Conservation (phyloP, 2,797 vertebrate genomes). For the Ara ararauna region DNA sequence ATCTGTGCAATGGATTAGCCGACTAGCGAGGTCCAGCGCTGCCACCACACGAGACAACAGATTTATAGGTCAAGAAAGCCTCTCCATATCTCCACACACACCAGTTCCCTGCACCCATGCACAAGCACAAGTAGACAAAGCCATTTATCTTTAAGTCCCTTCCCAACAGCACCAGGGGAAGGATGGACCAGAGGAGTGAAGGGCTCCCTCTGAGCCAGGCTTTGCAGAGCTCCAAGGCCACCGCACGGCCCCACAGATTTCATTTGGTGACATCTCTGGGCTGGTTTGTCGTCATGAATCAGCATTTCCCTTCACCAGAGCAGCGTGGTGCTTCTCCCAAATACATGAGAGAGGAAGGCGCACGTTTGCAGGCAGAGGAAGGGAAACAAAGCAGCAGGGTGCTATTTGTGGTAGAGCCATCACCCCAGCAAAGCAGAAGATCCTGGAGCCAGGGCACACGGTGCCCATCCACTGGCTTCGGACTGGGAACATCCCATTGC, state of each 20-base stretch:
- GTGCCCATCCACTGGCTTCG: neutral
- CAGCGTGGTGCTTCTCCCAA: neutral
- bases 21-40: slow-evolving; percentile 7
- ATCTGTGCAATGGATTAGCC: neutral
- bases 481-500: fast-evolving
- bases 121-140: neutral
- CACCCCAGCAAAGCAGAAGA: neutral
- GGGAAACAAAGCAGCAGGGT: slow-evolving; percentile 4
- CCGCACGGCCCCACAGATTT: neutral
- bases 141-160: slow-evolving; percentile 1
- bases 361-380: neutral
- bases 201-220: neutral
- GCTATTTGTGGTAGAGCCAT: neutral
- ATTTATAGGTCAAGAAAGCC: slow-evolving; percentile 4
- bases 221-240: neutral
- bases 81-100: neutral
- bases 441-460: neutral
- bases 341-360: neutral
- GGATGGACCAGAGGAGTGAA: neutral
- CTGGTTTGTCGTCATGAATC: slow-evolving; percentile 41
- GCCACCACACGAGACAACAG: neutral
- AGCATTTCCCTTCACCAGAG: slow-evolving; percentile 23
- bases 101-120: neutral
- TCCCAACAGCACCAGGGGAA: neutral
- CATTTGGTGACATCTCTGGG: slow-evolving; percentile 20